Evolutionary conservation across 2,888 invertebrate genomes (phyloP), one percentile per base, ranked within the genome.

Genomic region (Sarcophaga subvicina): DNA sequence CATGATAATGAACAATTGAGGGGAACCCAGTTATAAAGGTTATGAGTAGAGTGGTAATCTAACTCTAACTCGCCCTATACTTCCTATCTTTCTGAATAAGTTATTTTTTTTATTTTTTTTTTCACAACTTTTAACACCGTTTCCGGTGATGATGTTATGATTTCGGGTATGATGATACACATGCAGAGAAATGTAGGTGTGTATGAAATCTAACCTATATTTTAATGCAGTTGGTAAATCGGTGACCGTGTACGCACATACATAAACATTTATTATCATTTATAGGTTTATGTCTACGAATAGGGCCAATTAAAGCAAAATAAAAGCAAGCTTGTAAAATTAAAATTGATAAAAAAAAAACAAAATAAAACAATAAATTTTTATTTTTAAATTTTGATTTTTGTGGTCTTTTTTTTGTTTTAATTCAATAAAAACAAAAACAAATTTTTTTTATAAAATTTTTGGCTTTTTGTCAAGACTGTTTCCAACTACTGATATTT

Each of bases 401-500:
- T 54, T 54, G 17, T 54, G 14, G 12, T 54, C 2, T 12, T 54
- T 54, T 12, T 54, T 54, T 54, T 49, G 27, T 27, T 37, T 37
- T 49, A 69, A 70, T 27, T 27, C 27, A 71, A 72, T 72, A 14
- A 72, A 14, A 22, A 49, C 20, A 22, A 45, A 45, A 11, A 10
- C 27, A 14, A 11, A 45, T 11, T 45, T 67, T 67, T 67, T 66
- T 66, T 59, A 54, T n/a, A 25, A 25, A 20, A 17, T 62, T 45
- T 59, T 54, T 71, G 37, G 49, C 20, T 12, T 66, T 59, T 59
- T 47, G 27, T 54, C 14, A 64, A 54, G 54, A 78, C 69, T 78
- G 77, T 78, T 63, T 79, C 70, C 62, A 79, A 70, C 70, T 62
- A 47, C 72, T 72, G 71, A 59, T 78, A 64, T 59, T 72, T 37